Evolutionary conservation across 2,888 invertebrate species (phyloP), one percentile per base, ranked within the genome.

Genomic region (Prenolepis imparis): DNA sequence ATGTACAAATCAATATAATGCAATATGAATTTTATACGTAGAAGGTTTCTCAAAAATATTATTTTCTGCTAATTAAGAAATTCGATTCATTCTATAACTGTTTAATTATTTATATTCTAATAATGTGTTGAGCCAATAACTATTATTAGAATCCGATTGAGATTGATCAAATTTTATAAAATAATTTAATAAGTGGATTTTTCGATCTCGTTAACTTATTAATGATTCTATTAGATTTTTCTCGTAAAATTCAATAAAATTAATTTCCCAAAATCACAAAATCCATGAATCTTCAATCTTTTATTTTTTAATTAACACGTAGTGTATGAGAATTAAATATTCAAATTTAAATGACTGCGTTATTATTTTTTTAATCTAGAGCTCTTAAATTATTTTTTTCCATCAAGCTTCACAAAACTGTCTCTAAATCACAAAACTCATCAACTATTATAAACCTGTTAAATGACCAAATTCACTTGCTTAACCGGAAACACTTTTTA

Each of bases 391-490:
- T n/a, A 44, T 32, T 52, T 55, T 32, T 28, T 28, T 28, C 28
- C n/a, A 55, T 5, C 15, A 55, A 70, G n/a, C 52, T 15, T 21
- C 36, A 24, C 24, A n/a, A 32, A 36, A 39, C 2, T 4, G 48
- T 28, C 28, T 73, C 1, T 28, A 32, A 61, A 41, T 59, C 24
- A 28, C 4, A 28, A 9, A 74, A 74, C 21, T 74, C 63, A 63
- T 5, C 74, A 32, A 61, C n/a, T 12, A 39, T 41, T 12, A 8
- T 32, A 12, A 74, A 63, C 15, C 5, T 8, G 15, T 32, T 32
- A 61, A 61, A 73, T 61, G 15, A 61, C 28, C 18, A 61, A 61
- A 24, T 41, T 59, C 12, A 44, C 41, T 61, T n/a, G n/a, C 61
- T 73, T 41, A 1, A 41, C 41, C 9, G 41, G 52, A 28, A 73